Conservation (phyloP, 2,113 vertebrate species). For the Hemichromis elongatus region DNA sequence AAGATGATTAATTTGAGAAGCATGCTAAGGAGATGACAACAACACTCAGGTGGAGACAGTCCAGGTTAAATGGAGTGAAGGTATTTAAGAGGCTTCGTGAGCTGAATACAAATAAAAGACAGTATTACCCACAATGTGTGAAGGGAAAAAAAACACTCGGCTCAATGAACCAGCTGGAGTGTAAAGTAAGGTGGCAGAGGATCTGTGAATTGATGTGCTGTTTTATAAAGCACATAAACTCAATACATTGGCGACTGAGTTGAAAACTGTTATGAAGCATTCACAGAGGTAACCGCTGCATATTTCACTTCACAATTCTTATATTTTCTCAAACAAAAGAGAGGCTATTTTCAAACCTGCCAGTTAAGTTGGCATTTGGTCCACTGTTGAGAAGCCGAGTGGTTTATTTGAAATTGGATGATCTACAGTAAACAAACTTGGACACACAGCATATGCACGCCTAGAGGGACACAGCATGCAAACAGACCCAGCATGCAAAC, state of each 20-base stretch:
- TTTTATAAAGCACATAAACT: neutral
- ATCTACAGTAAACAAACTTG: constrained; percentile 19
- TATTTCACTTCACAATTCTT: neutral
- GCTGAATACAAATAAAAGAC: neutral
- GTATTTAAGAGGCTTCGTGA: constrained; percentile 22
- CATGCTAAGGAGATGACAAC: neutral
- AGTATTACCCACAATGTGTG: neutral
- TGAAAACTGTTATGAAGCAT: too few species aligned
- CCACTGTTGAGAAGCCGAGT: neutral
- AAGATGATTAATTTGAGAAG: neutral
- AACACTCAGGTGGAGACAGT: constrained; percentile 7
- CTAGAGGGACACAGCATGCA: constrained; percentile 38
- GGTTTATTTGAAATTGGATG: constrained; percentile 21
- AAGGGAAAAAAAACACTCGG: neutral
- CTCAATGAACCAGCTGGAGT: constrained; percentile 3
- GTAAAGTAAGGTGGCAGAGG: neutral
- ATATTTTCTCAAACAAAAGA: neutral
- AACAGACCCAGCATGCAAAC: constrained; percentile 56
- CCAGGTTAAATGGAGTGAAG: constrained; percentile 5
- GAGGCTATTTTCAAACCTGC: neutral
- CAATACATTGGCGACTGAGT: neutral
- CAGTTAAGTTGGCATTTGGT: neutral
- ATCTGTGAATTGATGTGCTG: neutral
- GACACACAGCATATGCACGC: neutral
- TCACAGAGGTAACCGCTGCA: neutral